Base-by-base conservation (phyloP, 2,888 invertebrate species). In the Morpho achilles region DNA sequence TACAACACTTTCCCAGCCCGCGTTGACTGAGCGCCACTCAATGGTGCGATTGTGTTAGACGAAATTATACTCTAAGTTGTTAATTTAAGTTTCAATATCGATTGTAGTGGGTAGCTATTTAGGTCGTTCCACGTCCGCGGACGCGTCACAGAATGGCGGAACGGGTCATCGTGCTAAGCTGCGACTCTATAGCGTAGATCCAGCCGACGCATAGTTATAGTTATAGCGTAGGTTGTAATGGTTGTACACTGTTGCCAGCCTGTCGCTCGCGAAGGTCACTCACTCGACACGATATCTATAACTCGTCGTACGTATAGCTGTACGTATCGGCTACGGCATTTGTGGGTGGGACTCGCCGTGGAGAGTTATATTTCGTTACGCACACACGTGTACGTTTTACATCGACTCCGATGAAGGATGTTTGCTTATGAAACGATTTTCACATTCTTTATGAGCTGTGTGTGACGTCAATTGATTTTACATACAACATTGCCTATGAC, bases 91-190 rank as follows among this genome's bases (percentile, higher is more conserved):
- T 72, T 60, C 67, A 60, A 58, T 65, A 65, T 72, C 54, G 64
- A 64, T 64, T 61, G 63, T 22, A 23, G 56, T 22, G 55, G 60
- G 50, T 56, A 55, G 62, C 59, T 62, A 61, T 67, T 72, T 81
- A 72, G 68, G 78, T 67, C 75, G 74, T 81, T 81, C 56, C 69
- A 61, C 63, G 57, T 59, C 56, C 67, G 64, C 67, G 68, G 77
- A 83, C 83, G 83, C 86, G 84, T 84, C 85, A 84, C 76, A 75
- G 76, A 78, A 79, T 76, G 76, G 79, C 71, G 67, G 73, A 69
- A 67, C 87, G 75, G 87, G 87, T 87, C 87, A 87, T 87, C 87
- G 87, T 80, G 83, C 87, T 80, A 74, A 73, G 76, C 76, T 57
- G 53, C 63, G 62, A 32, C 62, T 16, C 16, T 32, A 32, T 32